A percentile compares a stretch with the other conserved stretches of the same genome.
Conservation (phyloP, 2,797 vertebrate genomes). For the Enteromius mattozi region DNA sequence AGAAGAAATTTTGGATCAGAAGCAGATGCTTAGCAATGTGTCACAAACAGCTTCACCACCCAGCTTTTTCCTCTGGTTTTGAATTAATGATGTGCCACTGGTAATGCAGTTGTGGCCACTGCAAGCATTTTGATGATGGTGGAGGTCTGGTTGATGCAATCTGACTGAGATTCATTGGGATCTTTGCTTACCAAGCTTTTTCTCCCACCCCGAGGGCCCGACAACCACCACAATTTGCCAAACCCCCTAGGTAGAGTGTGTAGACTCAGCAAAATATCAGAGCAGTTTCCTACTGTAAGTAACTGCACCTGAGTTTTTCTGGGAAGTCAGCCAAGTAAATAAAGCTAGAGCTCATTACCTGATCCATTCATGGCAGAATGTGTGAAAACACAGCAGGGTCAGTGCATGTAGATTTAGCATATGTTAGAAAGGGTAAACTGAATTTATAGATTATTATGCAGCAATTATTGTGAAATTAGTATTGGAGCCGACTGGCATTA, state of each 20-base stretch:
- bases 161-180: conserved; percentile 50
- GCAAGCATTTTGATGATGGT: conserved; percentile 59
- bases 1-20: neutral
- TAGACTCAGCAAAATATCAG: conserved; percentile 32
- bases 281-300: neutral
- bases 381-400: neutral
- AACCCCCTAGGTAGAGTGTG: conserved; percentile 12
- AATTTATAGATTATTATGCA: neutral
- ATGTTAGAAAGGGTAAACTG: neutral
- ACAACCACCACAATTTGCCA: conserved; percentile 41
- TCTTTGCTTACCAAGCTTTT: conserved; percentile 48
- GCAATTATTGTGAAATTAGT: neutral
- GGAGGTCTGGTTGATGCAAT: conserved; percentile 61
- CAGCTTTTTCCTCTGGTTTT: conserved; percentile 1
- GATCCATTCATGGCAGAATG: neutral
- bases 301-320: conserved; percentile 20
- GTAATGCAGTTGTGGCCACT: conserved; percentile 66
- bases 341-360: conserved; percentile 22
- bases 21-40: conserved; percentile 9
- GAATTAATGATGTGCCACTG: conserved; percentile 56
- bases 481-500: neutral
- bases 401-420: neutral
- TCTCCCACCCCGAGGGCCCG: conserved; percentile 38
- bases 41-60: conserved; percentile 2
- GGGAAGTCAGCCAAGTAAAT: conserved; percentile 7